A percentile compares a stretch with the other conserved stretches of the same genome.
phyloP scores from a whole-genome alignment of 1,140 invertebrate species.

The Lutraria rhynchaena region DNA sequence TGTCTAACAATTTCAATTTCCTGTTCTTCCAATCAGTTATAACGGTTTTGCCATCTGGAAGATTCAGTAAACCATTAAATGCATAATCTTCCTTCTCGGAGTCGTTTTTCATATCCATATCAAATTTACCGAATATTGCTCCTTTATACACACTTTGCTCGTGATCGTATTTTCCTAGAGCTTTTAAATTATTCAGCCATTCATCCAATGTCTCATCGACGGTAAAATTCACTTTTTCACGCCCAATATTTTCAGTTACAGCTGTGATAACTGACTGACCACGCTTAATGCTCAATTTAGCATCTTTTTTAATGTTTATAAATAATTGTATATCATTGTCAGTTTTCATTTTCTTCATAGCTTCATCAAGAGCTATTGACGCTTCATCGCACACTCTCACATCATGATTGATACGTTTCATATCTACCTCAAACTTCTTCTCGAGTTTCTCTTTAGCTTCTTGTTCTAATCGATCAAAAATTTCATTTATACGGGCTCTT shows the following conservation, averaged over 20 bases:
- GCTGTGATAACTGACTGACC: conserved; percentile 1
- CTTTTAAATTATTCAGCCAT: conserved; percentile 24
- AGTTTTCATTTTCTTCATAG: conserved; percentile 37
- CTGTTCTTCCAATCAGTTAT: conserved; percentile 50
- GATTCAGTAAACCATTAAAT: conserved; percentile 42
- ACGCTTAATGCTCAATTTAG: conserved; percentile 2
- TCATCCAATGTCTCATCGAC: conserved; percentile 43
- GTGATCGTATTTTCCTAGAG: conserved; percentile 48
- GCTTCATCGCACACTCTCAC: conserved; percentile 32
- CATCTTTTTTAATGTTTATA: conserved; percentile 41
- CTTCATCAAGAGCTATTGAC: conserved; percentile 9
- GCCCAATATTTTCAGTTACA: conserved; percentile 42
- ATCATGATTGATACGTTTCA: conserved; percentile 28
- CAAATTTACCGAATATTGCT: conserved; percentile 35
- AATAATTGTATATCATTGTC: conserved; percentile 36
- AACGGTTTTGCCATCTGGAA: conserved; percentile 24
- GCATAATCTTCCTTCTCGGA: conserved; percentile 33
- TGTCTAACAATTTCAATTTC: conserved; percentile 27
- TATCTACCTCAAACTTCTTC: conserved; percentile 13
- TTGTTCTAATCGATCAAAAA: conserved; percentile 34
- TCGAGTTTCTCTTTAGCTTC: conserved; percentile 9
- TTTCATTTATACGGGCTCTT: conserved; percentile 27
- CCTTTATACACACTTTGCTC: conserved; percentile 28
- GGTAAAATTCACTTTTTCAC: conserved; percentile 30
- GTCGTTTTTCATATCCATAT: conserved; percentile 30